Base-by-base conservation (phyloP, 2,797 vertebrate species). In the Craterocephalus amniculus region DNA sequence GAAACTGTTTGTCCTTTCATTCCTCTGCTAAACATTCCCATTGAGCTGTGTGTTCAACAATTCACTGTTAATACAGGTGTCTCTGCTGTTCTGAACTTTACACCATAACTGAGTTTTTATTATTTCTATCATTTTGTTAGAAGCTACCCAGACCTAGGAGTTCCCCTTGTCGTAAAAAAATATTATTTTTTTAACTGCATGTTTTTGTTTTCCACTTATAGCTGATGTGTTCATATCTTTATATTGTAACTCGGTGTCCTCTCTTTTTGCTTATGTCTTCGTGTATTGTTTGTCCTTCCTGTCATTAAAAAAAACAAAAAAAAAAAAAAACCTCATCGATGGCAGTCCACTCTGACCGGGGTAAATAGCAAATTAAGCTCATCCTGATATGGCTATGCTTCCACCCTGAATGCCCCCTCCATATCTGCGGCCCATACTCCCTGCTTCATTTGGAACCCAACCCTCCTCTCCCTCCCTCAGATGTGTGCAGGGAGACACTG, bases 301-400 rank as follows among this genome's bases (percentile, higher is more conserved):
- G 78, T 93, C 91, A 93, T 94, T 93, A 85, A 67, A 81, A 83
- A 14, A 45, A 43, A 43, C 93, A 85, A 67, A 81, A 83, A 14
- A 45, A 43, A 43, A n/a, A 38, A 43, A 43, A 43, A 88, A 89
- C 89, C 75, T 70, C 94, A 93, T 94, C 92, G 95, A 94, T 92
- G 92, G 91, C 96, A 99, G 98, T 94, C 95, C 96, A 97, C 95
- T 94, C 94, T 92, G 93, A 97, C 90, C 95, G 95, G 94, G 98
- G 97, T 99, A 97, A 95, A 97, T 98, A 95, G 90, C 88, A 83
- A 87, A 92, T 89, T 88, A 86, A 92, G 92, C 91, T 92, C 73
- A 81, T 91, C 71, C 86, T 92, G 90, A 90, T 90, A 85, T 90
- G 78, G 78, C 87, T 91, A 78, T 92, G 91, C 88, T 83, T 86